Base-by-base conservation (phyloP, 2,888 invertebrate genomes). In the Trisateles emortualis region DNA sequence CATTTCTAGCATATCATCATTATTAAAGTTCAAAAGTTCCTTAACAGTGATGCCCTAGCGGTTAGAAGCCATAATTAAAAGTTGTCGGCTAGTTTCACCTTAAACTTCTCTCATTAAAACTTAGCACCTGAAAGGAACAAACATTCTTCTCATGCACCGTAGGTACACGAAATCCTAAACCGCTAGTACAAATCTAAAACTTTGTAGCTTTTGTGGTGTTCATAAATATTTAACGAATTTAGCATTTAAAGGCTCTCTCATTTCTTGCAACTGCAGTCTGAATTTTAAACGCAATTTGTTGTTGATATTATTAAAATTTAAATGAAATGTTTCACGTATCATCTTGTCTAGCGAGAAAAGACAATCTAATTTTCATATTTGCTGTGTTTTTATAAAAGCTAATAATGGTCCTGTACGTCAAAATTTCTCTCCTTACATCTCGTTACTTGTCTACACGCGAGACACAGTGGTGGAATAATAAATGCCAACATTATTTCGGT, bases 91-190 rank as follows among this genome's bases (percentile, higher is more conserved):
- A 87, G 90, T 89, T 88, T 81, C 80, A 84, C 83, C 84, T 83
- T 80, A 78, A 85, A 87, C 85, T 87, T 88, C 76, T 74, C 86
- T 88, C 90, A 87, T 90, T 90, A 90, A 90, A 90, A 90, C 82
- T 90, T 89, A 76, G 68, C 83, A 85, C 84, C 85, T 87, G 83
- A 82, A 83, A 80, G 84, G 78, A 79, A 77, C 83, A 84, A 85
- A 85, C 85, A 86, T 86, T 88, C 86, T 84, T 86, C 80, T 75
- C 68, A 58, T 76, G 76, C 70, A 72, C 64, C 57, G 74, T n/a
- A n/a, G n/a, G n/a, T 70, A 60, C 48, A 79, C 81, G 71, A 78
- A 85, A 84, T 79, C 81, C 81, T 76, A 71, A 74, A 70, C 69
- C 69, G 59, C 74, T 72, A 64, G 73, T 68, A 69, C 74, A 68